Evolutionary conservation across 2,888 invertebrate genomes (phyloP).

Genomic region (Eupithecia exiguata): DNA sequence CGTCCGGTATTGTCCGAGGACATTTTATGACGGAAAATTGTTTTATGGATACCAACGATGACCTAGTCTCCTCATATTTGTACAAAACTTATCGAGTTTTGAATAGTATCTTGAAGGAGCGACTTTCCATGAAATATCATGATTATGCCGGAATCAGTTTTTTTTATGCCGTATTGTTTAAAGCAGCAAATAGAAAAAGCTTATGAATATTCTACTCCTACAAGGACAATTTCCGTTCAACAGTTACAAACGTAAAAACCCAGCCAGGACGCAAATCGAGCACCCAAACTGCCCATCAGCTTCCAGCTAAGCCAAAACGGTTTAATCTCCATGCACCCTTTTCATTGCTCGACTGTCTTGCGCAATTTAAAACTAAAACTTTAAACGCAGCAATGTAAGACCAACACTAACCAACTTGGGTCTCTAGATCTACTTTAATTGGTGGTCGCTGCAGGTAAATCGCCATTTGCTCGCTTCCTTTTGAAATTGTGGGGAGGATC

Average conservation of each 20-base stretch:
- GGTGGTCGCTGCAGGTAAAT: constrained; percentile 22
- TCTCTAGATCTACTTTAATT: constrained; percentile 19
- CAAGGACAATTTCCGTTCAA: not conserved
- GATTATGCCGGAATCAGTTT: not conserved
- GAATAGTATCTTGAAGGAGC: not conserved
- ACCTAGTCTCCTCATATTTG: not conserved
- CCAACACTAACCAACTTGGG: not conserved
- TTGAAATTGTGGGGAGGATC: constrained; percentile 27
- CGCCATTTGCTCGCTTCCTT: constrained; percentile 30
- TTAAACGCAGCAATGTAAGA: constrained; percentile 10
- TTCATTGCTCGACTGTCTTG: constrained; percentile 4
- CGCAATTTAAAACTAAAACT: not conserved
- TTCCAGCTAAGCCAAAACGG: not conserved
- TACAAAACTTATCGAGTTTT: not conserved
- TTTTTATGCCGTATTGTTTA: not conserved
- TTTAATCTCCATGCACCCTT: not conserved
- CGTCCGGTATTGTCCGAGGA: not conserved
- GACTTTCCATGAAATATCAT: not conserved
- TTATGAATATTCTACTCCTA: not conserved
- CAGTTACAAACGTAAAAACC: not conserved
- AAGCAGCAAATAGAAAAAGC: not conserved
- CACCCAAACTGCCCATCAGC: constrained; percentile 15
- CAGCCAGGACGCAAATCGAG: constrained; percentile 11
- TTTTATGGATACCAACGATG: not conserved
- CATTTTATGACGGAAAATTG: not conserved